Conservation (phyloP, 2,797 vertebrate genomes). For the Mormyrus hasselquistii region DNA sequence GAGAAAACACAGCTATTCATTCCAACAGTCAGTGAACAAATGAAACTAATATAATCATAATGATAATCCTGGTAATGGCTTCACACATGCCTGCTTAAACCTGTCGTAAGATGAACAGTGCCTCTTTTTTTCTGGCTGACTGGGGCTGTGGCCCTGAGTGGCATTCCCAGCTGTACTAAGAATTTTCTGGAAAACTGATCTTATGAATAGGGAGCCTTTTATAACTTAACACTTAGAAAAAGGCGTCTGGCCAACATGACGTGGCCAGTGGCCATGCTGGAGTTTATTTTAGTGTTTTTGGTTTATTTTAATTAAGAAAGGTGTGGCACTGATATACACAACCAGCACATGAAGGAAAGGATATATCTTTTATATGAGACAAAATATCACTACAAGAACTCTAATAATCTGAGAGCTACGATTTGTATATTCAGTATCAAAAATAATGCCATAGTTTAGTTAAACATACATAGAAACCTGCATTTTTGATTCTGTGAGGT, state of each 20-base stretch:
- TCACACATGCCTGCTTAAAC: constrained; percentile 52
- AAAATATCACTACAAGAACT: background rate
- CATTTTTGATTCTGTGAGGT: constrained; percentile 1
- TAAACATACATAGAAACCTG: background rate
- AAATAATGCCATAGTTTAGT: background rate
- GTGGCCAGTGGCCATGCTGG: background rate
- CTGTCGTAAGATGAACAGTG: constrained; percentile 49
- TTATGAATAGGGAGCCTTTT: constrained; percentile 33
- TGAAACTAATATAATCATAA: constrained; percentile 45
- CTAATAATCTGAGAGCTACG: background rate
- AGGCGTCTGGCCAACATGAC: constrained; percentile 27
- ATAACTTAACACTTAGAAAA: constrained; percentile 40
- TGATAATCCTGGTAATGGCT: constrained; percentile 46
- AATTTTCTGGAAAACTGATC: constrained; percentile 48
- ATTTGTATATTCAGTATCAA: background rate
- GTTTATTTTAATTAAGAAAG: constrained; percentile 24
- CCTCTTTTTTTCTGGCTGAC: constrained; percentile 20
- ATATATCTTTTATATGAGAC: background rate
- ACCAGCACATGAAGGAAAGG: background rate
- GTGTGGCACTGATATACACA: background rate
- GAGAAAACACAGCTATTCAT: constrained; percentile 13
- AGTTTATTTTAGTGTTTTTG: constrained; percentile 22
- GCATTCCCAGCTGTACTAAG: constrained; percentile 59
- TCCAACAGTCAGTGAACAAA: constrained; percentile 46
- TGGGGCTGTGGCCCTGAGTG: constrained; percentile 32